A percentile compares a stretch with the other conserved stretches of the same genome.
Evolutionary conservation across 2,888 invertebrate genomes (phyloP).

Genomic region (Onthophagus sagittarius): DNA sequence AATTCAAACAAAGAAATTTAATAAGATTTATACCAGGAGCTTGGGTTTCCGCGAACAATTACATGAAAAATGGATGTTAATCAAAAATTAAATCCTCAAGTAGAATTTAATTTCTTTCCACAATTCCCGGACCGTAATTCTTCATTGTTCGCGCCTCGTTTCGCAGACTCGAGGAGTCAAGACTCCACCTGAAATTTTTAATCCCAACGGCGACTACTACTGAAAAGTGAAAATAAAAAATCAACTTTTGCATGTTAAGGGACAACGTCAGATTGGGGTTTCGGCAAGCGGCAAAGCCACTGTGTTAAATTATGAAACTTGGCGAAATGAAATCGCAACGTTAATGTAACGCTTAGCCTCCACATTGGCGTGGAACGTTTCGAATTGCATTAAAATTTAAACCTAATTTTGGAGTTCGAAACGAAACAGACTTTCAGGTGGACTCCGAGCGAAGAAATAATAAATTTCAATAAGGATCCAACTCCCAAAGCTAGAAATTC

Average conservation of each 20-base stretch:
- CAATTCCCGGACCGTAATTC: no score
- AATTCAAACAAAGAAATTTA: neutral
- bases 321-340: constrained; percentile 21
- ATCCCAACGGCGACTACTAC: neutral
- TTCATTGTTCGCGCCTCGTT: no score
- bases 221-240: neutral
- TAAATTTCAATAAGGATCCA: constrained; percentile 21
- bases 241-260: neutral
- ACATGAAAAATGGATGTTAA: no score
- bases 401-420: constrained; percentile 20
- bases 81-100: no score
- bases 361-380: neutral
- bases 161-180: no score
- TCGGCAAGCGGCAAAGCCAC: neutral
- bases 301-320: constrained; percentile 21
- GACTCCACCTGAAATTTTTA: neutral
- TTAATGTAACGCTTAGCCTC: constrained; percentile 20
- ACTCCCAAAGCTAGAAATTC: neutral
- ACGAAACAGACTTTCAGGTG: constrained; percentile 14
- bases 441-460: constrained; percentile 20
- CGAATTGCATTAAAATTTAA: constrained; percentile 25
- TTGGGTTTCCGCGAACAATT: no score
- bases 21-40: neutral
- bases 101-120: no score
- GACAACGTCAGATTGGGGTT: neutral